Conservation (phyloP, 2,888 invertebrate genomes). For the Alentia gelatinosa region DNA sequence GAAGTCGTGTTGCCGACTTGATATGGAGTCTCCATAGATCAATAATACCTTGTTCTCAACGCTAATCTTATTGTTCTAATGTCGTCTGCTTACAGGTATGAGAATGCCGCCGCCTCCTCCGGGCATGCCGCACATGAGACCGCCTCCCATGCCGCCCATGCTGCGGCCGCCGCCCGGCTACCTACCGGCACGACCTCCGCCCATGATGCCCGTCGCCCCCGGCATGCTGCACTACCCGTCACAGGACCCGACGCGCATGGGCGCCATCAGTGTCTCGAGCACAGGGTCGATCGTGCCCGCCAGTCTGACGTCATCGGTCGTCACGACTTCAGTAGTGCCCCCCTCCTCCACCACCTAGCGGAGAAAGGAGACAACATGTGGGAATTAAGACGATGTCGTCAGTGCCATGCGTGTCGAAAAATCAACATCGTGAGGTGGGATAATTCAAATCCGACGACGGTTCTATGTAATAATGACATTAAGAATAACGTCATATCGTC, state of each 20-base stretch:
- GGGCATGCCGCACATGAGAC: conserved; percentile 79
- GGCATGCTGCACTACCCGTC: conserved; percentile 91
- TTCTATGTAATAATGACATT: too few relatives aligned
- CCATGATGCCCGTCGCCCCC: conserved; percentile 1
- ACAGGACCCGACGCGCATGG: conserved; percentile 96
- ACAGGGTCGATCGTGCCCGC: not conserved
- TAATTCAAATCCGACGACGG: too few relatives aligned
- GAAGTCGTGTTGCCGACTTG: too few relatives aligned
- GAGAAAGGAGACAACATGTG: not conserved
- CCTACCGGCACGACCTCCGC: conserved; percentile 56
- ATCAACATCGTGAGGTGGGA: too few relatives aligned
- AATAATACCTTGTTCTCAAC: too few relatives aligned
- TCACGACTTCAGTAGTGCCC: not conserved
- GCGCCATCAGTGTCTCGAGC: conserved; percentile 79
- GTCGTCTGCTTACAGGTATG: conserved; percentile 63
- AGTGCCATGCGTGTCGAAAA: too few relatives aligned
- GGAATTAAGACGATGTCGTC: not conserved
- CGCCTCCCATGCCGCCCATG: conserved; percentile 79
- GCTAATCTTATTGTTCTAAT: too few relatives aligned
- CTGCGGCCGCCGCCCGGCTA: conserved; percentile 67
- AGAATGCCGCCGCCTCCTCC: conserved; percentile 73
- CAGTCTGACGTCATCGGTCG: not conserved
- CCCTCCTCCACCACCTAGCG: not conserved
- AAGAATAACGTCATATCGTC: too few relatives aligned
- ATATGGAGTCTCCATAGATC: too few relatives aligned